Conservation (phyloP, 2,797 vertebrate genomes). For the Centropyge bicolor region DNA sequence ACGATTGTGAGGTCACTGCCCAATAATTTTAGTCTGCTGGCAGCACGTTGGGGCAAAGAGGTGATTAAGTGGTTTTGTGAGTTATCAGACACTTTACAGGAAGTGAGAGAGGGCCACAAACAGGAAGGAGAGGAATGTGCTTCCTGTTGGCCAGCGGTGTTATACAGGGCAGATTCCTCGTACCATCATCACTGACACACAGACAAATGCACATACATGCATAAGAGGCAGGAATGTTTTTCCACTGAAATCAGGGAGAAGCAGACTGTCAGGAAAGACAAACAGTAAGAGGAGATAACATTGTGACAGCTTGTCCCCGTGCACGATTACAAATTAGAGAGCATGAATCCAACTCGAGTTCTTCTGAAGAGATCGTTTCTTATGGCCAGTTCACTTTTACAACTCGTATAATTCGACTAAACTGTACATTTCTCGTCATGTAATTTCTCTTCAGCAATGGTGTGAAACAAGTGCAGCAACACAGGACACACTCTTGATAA, state of each 20-base stretch:
- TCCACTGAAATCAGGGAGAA: constrained; percentile 77
- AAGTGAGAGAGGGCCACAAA: constrained; percentile 86
- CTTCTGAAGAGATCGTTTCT: background rate
- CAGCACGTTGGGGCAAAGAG: constrained; percentile 61
- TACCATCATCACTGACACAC: constrained; percentile 76
- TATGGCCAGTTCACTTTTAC: background rate
- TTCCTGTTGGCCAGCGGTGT: constrained; percentile 82
- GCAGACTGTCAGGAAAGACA: constrained; percentile 81
- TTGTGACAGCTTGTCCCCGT: constrained; percentile 63
- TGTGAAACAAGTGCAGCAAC: background rate
- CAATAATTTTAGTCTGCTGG: constrained; percentile 69
- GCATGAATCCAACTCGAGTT: constrained; percentile 8
- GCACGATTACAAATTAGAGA: constrained; percentile 27
- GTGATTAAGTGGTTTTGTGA: constrained; percentile 83
- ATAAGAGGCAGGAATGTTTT: constrained; percentile 77
- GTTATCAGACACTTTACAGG: constrained; percentile 88
- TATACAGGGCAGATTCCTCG: constrained; percentile 82
- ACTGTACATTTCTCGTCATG: background rate
- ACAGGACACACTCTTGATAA: background rate
- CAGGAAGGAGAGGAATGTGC: constrained; percentile 89
- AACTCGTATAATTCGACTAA: background rate
- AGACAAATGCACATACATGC: constrained; percentile 43
- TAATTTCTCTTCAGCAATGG: too few relatives aligned
- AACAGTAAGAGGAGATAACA: constrained; percentile 76
- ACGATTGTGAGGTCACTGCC: constrained; percentile 62